Evolutionary conservation across 2,797 vertebrate species (phyloP).

Genomic region (Catharus ustulatus): DNA sequence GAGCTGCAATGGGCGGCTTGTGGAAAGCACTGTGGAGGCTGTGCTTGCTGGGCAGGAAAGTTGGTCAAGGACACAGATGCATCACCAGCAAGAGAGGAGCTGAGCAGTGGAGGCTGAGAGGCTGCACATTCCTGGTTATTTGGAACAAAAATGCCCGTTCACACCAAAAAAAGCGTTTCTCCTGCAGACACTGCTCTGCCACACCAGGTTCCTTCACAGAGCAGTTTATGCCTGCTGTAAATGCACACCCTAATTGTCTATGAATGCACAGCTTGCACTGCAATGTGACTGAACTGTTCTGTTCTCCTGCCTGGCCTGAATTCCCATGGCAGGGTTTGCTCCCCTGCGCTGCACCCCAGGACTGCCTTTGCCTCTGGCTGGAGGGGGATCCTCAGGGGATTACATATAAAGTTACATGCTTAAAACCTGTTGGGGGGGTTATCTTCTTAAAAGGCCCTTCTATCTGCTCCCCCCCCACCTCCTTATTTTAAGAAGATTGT

Average conservation of each 20-base stretch:
- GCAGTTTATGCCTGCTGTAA: not conserved
- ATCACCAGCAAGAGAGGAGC: not conserved
- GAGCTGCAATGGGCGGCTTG: not conserved
- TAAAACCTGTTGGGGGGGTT: not conserved
- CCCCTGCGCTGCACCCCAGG: fast-evolving
- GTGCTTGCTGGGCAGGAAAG: not conserved
- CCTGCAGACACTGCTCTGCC: fast-evolving
- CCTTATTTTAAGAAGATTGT: not conserved
- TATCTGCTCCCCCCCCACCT: not conserved
- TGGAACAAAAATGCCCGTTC: not conserved
- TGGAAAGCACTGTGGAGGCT: not conserved
- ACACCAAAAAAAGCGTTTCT: fast-evolving
- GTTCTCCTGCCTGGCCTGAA: not conserved
- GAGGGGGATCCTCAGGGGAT: not conserved
- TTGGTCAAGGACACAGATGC: not conserved
- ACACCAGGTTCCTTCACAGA: not conserved
- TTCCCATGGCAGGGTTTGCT: not conserved
- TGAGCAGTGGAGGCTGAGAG: not conserved
- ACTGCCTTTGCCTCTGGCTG: not conserved
- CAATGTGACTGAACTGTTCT: fast-evolving
- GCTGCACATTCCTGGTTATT: not conserved
- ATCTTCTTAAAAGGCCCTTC: not conserved
- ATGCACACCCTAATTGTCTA: not conserved
- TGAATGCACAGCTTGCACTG: not conserved
- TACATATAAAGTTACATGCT: not conserved